Evolutionary conservation across 2,797 vertebrate species (phyloP).

Genomic region (Sebastolobus altivelis): DNA sequence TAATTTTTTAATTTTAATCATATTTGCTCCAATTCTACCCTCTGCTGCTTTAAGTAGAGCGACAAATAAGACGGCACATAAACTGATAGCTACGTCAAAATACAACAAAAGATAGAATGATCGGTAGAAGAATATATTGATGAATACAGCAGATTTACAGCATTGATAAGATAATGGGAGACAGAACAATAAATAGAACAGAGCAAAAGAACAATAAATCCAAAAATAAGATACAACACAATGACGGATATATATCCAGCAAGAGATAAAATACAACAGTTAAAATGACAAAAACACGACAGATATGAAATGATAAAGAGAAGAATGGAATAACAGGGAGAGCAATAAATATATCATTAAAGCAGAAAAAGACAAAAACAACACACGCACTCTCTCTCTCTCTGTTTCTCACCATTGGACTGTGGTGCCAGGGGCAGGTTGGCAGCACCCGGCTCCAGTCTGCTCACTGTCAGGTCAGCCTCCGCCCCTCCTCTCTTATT

Average conservation of each 20-base stretch:
- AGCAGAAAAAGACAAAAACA: background rate
- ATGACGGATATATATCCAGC: background rate
- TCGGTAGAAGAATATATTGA: background rate
- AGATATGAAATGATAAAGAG: background rate
- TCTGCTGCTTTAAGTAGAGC: fast-evolving
- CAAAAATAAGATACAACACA: conserved; percentile 24
- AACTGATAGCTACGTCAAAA: background rate
- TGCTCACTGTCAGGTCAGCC: conserved; percentile 95
- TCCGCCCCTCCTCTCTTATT: conserved; percentile 91
- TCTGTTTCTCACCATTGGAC: conserved; percentile 74
- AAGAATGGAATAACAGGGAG: background rate
- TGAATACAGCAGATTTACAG: background rate
- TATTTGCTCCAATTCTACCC: too few relatives aligned
- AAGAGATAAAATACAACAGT: background rate
- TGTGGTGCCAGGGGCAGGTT: conserved; percentile 85
- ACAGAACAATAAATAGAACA: conserved; percentile 6
- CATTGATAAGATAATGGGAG: background rate
- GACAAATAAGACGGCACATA: background rate
- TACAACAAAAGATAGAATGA: background rate
- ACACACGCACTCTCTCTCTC: background rate
- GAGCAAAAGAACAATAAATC: background rate
- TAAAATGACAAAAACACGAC: conserved; percentile 11
- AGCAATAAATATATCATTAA: background rate
- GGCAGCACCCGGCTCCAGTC: conserved; percentile 81
- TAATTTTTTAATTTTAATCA: too few relatives aligned